Evolutionary conservation across 2,888 invertebrate species (phyloP).

Genomic region (Syrista parreyssii): DNA sequence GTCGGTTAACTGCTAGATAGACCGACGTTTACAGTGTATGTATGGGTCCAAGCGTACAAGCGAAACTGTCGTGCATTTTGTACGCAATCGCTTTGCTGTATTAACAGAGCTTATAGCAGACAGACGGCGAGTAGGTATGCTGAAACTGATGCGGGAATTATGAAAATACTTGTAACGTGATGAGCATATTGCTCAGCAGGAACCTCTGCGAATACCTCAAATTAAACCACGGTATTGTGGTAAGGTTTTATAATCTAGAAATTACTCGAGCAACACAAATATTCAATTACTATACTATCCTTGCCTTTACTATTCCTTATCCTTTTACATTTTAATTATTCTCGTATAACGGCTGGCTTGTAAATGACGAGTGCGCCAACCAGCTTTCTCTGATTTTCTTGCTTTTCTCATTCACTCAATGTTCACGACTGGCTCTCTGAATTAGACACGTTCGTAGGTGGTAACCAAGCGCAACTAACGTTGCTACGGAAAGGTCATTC

Average conservation of each 20-base stretch:
- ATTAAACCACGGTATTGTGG: not conserved
- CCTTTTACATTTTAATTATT: constrained; percentile 14
- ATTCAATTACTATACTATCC: constrained; percentile 29
- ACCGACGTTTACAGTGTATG: not conserved
- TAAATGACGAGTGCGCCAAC: not conserved
- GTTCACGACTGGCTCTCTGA: not conserved
- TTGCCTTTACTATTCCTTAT: too few relatives aligned
- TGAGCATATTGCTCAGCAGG: not conserved
- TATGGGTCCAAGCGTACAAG: not conserved
- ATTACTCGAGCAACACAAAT: constrained; percentile 31
- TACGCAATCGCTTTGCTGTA: not conserved
- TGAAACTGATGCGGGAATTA: not conserved
- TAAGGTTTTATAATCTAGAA: constrained; percentile 6
- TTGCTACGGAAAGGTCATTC: constrained; percentile 17
- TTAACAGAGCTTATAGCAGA: not conserved
- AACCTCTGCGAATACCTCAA: not conserved
- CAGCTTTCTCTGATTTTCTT: not conserved
- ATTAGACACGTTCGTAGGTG: not conserved
- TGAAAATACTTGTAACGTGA: not conserved
- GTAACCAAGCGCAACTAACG: not conserved
- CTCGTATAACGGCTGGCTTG: constrained; percentile 4
- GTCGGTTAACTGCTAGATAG: not conserved
- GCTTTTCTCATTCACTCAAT: not conserved
- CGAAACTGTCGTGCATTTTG: not conserved
- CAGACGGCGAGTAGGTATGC: not conserved